Percentiles rank a stretch among this genome's conserved stretches.
Evolutionary conservation across 2,113 vertebrate species (phyloP).

Genomic region (Catagonus wagneri): DNA sequence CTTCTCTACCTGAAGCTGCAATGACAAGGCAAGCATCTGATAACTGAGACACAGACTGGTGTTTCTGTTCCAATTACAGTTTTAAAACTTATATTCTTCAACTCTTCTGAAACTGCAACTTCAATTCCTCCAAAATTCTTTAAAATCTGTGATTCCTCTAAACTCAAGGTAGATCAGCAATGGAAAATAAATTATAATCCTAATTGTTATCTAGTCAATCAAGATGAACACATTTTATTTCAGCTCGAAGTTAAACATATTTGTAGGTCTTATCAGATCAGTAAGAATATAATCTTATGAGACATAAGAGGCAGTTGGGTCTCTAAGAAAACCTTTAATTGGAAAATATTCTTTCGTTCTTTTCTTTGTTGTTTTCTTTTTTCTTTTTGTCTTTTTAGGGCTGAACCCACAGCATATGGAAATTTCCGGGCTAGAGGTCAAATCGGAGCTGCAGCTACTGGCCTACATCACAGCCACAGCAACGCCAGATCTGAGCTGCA

Average conservation of each 20-base stretch:
- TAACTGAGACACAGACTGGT: conserved; percentile 7
- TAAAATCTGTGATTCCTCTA: conserved; percentile 34
- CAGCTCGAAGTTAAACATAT: not conserved
- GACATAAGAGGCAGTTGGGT: not conserved
- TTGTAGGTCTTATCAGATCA: not conserved
- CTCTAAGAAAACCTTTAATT: not conserved
- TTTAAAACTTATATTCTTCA: not conserved
- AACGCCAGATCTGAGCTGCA: too few relatives aligned
- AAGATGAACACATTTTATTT: not conserved
- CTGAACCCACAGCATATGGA: too few relatives aligned
- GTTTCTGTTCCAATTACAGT: not conserved
- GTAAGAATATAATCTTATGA: not conserved
- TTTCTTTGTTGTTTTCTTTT: too few relatives aligned
- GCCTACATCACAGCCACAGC: too few relatives aligned
- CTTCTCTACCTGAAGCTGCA: not conserved
- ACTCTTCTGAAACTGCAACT: not conserved
- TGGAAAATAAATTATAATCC: not conserved
- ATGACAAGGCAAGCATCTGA: not conserved
- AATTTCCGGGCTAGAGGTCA: too few relatives aligned
- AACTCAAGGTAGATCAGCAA: not conserved
- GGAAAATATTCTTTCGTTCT: not conserved
- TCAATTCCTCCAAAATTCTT: conserved; percentile 25
- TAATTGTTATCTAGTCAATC: not conserved
- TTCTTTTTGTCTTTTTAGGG: too few relatives aligned
- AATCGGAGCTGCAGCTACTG: too few relatives aligned